Percentiles rank a stretch among this genome's conserved stretches.
phyloP scores from a whole-genome alignment of 2,113 vertebrate species.

The Agapornis roseicollis region DNA sequence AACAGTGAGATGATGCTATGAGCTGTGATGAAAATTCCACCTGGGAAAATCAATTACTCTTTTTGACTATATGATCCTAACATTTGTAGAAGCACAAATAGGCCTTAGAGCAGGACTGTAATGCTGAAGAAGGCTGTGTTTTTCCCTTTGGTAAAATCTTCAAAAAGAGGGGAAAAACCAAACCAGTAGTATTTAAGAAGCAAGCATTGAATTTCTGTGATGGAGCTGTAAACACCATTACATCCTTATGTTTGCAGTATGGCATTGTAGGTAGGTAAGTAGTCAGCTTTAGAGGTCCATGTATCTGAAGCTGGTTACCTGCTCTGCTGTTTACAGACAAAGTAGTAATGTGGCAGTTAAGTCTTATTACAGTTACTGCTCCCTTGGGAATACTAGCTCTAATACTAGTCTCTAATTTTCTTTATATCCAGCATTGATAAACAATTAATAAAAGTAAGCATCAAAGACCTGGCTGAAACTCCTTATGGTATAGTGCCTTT shows the following conservation, averaged over 20 bases:
- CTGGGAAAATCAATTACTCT: neutral
- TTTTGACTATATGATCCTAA: neutral
- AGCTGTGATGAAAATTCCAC: slow-evolving; percentile 14
- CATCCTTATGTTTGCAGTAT: neutral
- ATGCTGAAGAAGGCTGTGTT: neutral
- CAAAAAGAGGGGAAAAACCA: neutral
- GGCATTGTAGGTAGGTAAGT: neutral
- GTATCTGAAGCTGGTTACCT: neutral
- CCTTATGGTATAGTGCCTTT: neutral
- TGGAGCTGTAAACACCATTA: neutral
- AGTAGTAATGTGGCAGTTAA: neutral
- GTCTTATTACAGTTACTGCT: neutral
- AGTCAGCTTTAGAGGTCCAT: neutral
- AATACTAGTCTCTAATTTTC: neutral
- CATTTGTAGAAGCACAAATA: neutral
- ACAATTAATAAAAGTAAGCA: neutral
- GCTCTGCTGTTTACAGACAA: neutral
- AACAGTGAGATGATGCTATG: slow-evolving; percentile 38
- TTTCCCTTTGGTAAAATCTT: neutral
- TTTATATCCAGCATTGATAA: neutral
- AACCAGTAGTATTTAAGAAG: neutral
- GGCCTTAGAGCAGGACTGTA: neutral
- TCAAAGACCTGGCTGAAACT: neutral
- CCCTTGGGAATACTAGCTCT: neutral
- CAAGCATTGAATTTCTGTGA: neutral